Conservation (phyloP, 2,888 invertebrate species). For the Nomada hirtipes region DNA sequence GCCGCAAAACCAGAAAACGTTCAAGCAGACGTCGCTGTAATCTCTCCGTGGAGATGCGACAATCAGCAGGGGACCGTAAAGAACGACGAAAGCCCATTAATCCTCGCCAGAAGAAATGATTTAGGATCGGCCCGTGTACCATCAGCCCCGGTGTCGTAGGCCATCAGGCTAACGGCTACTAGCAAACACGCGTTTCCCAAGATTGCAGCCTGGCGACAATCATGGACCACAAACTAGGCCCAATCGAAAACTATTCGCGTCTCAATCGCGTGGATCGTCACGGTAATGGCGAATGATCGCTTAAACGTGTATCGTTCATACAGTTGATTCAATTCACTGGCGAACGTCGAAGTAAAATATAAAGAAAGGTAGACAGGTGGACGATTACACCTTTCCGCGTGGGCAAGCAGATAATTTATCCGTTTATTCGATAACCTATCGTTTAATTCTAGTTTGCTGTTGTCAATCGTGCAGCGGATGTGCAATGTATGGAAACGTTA, state of each 20-base stretch:
- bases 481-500: background rate
- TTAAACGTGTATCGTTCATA: background rate
- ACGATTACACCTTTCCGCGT: background rate
- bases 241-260: conserved; percentile 22
- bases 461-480: background rate
- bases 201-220: conserved; percentile 14
- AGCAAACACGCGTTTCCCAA: conserved; percentile 28
- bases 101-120: conserved; percentile 58
- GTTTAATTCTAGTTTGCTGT: too few species aligned
- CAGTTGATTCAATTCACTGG: too few species aligned
- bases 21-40: conserved; percentile 38
- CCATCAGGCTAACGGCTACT: conserved; percentile 44
- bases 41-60: conserved; percentile 40
- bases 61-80: conserved; percentile 54
- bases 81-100: conserved; percentile 55
- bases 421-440: too few species aligned
- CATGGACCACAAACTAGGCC: conserved; percentile 16
- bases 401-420: background rate
- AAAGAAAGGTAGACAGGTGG: too few species aligned
- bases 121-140: conserved; percentile 50
- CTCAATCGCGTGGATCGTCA: conserved; percentile 33
- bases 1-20: conserved; percentile 26
- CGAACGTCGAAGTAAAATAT: background rate
- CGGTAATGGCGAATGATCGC: background rate
- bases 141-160: conserved; percentile 32